Evolutionary conservation across 2,113 vertebrate genomes (phyloP), one percentile per base, ranked within the genome.

Genomic region (Donacobius atricapilla): DNA sequence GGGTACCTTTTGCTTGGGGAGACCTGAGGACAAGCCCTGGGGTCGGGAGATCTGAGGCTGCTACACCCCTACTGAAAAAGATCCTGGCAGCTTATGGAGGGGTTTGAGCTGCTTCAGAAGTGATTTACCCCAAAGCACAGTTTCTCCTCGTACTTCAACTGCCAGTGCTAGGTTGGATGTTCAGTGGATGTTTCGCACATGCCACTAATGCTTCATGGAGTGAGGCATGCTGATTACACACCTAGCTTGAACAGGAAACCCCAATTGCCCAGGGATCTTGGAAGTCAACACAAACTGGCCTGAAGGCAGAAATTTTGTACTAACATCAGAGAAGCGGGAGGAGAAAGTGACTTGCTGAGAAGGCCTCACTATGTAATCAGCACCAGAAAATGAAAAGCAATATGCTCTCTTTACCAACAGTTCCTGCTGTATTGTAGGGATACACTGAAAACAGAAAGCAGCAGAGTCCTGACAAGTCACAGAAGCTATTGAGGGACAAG

Each of bases 1-100:
- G 40, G 40, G n/a, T n/a, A n/a, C n/a, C n/a, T n/a, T n/a, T n/a
- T 42, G n/a, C 10, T 19, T 0, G 0, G 37, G 20, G 37, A 63
- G 9, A 54, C 47, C 30, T 61, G 39, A 63, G 33, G 39, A 53
- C 2, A 4, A 39, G 9, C 39, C 27, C 27, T 54, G 40, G 13
- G 11, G 7, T 19, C 2, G 1, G 37, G 27, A n/a, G 18, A 31
- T 71, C 25, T 0, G 4, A 53, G 33, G 27, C 33, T 63, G 22
- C 9, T 39, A 33, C 11, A 63, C 28, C 7, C 28, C 33, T 45
- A 11, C 33, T 72, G 48, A 45, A 54, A 53, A 83, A 63, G 47
- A 72, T 21, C 54, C 22, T 72, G 14, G 22, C 33, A 53, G 10
- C 11, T 83, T 84, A 39, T 39, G 39, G 10, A 54, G 22, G 33